Base-by-base conservation (phyloP, 2,797 vertebrate species). In the Pipistrellus kuhlii region DNA sequence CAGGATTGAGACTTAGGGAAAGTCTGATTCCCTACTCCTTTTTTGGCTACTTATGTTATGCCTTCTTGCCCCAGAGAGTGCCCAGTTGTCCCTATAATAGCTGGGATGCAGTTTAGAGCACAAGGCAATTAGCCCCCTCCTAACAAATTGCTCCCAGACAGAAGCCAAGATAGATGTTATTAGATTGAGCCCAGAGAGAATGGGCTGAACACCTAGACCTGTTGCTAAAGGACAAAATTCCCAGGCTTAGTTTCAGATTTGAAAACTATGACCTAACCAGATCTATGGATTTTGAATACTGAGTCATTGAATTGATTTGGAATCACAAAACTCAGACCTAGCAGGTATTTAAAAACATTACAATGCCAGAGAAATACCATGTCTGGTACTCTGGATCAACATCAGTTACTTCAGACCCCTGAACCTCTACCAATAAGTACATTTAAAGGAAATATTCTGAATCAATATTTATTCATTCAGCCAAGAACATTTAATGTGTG, bases 361-460 rank as follows among this genome's bases (percentile, higher is more conserved):
- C 32, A 84, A 90, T 72, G 27, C 27, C 80, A 77, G 32, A 81
- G 78, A 62, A 62, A 87, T 72, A 27, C 18, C 17, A 87, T 46
- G 25, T 88, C 81, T 95, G 72, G 8, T 13, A 59, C 7, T 72
- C 7, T 57, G 21, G 10, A 46, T 95, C 18, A 46, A 25, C 7
- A 25, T 78, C 32, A n/a, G 35, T 73, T 85, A 77, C 32, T 1
- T 27, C 35, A 91, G 68, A 38, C 13, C n/a, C 14, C 6, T 18
- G 89, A 85, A 35, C 48, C 46, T 84, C 23, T 15, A 72, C 5
- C 35, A 75, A 69, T 14, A 73, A 51, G 32, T 53, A 48, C 32
- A 84, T 55, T 85, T 73, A 89, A 88, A 88, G 59, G 30, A 81
- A 90, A 66, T 30, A 82, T 77, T 85, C 25, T 20, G 21, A 92